Evolutionary conservation across 2,113 vertebrate genomes (phyloP).

Genomic region (Thinocorus orbignyianus): DNA sequence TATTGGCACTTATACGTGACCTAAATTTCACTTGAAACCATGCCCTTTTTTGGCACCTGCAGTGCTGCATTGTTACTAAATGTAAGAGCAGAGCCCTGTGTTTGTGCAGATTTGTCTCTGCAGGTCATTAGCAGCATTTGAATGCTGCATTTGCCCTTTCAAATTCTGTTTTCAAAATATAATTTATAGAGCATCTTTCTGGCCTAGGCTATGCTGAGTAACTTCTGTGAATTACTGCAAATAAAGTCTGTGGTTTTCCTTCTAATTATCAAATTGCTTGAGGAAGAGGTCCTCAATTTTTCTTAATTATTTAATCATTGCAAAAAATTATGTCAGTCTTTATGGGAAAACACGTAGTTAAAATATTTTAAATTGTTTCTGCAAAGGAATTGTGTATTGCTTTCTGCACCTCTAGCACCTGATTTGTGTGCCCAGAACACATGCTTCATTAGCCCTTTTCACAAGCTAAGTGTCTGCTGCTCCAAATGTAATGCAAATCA

Average conservation of each 20-base stretch:
- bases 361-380: constrained; percentile 9
- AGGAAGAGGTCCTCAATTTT: background rate
- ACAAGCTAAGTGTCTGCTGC: constrained; percentile 32
- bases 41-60: background rate
- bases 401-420: constrained; percentile 36
- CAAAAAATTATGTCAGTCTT: background rate
- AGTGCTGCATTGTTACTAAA: background rate
- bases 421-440: constrained; percentile 54
- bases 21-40: background rate
- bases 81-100: background rate
- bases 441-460: constrained; percentile 65
- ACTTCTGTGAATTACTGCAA: background rate
- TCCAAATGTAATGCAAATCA: constrained; percentile 66
- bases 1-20: background rate
- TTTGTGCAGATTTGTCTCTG: background rate
- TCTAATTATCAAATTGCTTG: background rate
- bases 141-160: background rate
- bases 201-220: background rate
- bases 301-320: constrained; percentile 25
- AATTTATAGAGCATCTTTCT: background rate
- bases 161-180: background rate
- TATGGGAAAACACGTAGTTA: constrained; percentile 22
- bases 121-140: background rate
- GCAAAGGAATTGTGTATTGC: background rate
- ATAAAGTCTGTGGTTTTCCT: background rate